These are phyloP conservation scores for Laticauda laticaudata DNA, from an alignment of 2,113 vertebrate species.

Conservation along the genomic window DNA sequence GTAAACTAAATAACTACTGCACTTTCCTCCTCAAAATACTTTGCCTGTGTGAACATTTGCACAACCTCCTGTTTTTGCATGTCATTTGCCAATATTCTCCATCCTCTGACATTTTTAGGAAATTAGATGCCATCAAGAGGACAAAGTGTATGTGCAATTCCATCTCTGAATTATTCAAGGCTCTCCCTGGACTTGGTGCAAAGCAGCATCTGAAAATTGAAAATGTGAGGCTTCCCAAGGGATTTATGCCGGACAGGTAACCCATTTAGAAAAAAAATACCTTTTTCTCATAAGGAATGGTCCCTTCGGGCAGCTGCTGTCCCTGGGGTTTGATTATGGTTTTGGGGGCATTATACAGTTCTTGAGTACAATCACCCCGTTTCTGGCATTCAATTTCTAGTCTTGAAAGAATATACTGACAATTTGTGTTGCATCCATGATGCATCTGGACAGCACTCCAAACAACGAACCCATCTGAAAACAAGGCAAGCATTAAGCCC, in stretches of 20 bases:
- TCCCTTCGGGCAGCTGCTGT: not conserved
- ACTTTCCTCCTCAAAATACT: not conserved
- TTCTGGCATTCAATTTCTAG: not conserved
- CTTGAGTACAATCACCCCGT: not conserved
- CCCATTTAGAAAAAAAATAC: no score
- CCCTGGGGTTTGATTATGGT: not conserved
- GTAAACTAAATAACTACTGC: conserved; percentile 29
- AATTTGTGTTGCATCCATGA: not conserved
- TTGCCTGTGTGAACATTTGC: not conserved
- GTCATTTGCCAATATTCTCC: conserved; percentile 17
- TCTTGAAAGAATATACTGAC: not conserved
- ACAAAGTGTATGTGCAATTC: fast-evolving
- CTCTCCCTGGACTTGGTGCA: not conserved
- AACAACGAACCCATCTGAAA: not conserved
- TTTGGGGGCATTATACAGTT: not conserved
- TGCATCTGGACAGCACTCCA: not conserved
- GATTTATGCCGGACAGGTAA: not conserved
- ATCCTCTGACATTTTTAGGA: conserved; percentile 38
- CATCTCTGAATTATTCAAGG: not conserved
- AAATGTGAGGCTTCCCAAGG: not conserved
- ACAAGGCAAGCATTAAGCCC: not conserved
- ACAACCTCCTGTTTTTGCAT: not conserved
- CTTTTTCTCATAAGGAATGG: not conserved
- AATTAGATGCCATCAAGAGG: conserved; percentile 32
- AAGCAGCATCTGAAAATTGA: not conserved